Evolutionary conservation across 53 echinoderm and acorn worm species (phyloP).

Genomic region (Holothuria leucospilota): DNA sequence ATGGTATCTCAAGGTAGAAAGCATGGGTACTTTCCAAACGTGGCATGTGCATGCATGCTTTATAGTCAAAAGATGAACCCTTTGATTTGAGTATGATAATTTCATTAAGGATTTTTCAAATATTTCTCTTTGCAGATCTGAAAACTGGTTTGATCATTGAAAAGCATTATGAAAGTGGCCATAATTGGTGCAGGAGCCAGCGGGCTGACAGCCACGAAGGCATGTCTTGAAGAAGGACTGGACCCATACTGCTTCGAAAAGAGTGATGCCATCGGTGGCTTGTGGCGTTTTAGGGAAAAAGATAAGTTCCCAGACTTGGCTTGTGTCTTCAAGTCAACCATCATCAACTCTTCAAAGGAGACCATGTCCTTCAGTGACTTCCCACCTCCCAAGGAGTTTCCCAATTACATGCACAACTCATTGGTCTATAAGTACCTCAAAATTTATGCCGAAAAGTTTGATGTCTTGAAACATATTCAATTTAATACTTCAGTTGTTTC

Average conservation of each 20-base stretch:
- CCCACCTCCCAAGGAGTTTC: conserved; percentile 82
- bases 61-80: too few relatives aligned
- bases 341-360: conserved; percentile 73
- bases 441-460: conserved; percentile 63
- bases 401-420: conserved; percentile 92
- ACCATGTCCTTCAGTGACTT: conserved; percentile 82
- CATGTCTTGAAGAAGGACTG: conserved; percentile 82
- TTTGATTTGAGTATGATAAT: too few relatives aligned
- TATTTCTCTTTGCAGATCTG: too few relatives aligned
- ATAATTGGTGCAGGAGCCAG: conserved; percentile 88
- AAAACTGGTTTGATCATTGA: neutral
- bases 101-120: too few relatives aligned
- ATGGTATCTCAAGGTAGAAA: too few relatives aligned
- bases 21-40: too few relatives aligned
- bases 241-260: conserved; percentile 81
- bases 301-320: conserved; percentile 56
- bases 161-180: conserved; percentile 55
- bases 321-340: conserved; percentile 67
- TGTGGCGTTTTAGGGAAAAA: conserved; percentile 74
- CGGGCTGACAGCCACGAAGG: conserved; percentile 79
- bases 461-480: conserved; percentile 52
- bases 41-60: too few relatives aligned
- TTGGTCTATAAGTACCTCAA: conserved; percentile 61
- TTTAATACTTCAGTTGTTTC: conserved; percentile 60
- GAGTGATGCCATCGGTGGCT: conserved; percentile 76